Evolutionary conservation across 2,797 vertebrate genomes (phyloP).

Genomic region (Chiroxiphia lanceolata): DNA sequence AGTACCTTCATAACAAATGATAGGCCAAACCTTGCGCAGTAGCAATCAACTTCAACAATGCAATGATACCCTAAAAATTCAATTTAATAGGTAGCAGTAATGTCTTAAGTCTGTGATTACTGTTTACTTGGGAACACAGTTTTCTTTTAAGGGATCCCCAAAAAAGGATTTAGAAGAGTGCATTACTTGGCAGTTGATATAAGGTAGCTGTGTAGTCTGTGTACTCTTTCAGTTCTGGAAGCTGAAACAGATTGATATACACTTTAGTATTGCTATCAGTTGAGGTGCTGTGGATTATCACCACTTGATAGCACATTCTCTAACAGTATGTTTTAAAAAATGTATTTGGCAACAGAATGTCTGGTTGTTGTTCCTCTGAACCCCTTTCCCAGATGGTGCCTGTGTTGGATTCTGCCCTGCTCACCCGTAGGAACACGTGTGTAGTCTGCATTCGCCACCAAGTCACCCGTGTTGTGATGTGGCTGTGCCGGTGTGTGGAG

Average conservation of each 20-base stretch:
- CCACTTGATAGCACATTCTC: background rate
- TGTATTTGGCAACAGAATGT: background rate
- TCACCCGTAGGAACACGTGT: fast-evolving
- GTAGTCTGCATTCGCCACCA: fast-evolving
- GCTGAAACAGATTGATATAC: background rate
- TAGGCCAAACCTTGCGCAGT: background rate
- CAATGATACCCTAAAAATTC: background rate
- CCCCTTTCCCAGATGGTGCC: background rate
- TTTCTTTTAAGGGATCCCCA: background rate
- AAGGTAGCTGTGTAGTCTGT: background rate
- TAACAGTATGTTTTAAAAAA: background rate
- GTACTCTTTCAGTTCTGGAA: background rate
- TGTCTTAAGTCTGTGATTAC: background rate
- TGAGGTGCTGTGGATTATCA: background rate
- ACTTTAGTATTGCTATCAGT: background rate
- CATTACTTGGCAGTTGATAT: background rate
- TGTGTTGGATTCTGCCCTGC: background rate
- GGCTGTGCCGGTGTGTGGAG: background rate
- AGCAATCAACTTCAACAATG: background rate
- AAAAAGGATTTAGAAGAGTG: background rate
- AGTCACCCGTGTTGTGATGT: background rate
- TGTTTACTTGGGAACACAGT: background rate
- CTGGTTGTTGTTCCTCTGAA: background rate
- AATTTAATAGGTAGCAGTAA: background rate
- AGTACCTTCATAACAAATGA: background rate